These are phyloP conservation scores for Girardia tigrina DNA, from an alignment of 2,888 invertebrate genomes.

Conservation along the genomic window DNA sequence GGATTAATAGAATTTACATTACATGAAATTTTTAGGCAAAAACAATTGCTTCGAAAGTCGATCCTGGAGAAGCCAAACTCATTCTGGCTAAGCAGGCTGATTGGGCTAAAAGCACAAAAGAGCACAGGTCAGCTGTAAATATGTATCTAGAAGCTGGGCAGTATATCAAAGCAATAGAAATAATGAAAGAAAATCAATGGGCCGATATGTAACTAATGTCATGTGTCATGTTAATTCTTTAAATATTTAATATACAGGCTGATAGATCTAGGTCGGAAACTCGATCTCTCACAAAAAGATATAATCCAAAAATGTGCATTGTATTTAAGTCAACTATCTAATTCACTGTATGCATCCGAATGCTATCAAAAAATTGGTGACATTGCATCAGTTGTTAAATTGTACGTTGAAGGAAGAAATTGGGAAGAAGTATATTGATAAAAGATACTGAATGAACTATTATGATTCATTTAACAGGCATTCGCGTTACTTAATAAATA, in stretches of 20 bases:
- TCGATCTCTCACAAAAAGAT: slow-evolving; percentile 69
- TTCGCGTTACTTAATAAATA: slow-evolving; percentile 74
- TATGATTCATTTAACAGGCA: slow-evolving; percentile 52
- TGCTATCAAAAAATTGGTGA: slow-evolving; percentile 62
- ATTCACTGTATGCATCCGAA: slow-evolving; percentile 70
- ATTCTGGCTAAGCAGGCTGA: slow-evolving; percentile 81
- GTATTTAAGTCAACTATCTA: slow-evolving; percentile 56
- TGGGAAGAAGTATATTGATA: slow-evolving; percentile 65
- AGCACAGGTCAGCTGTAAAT: slow-evolving; percentile 83
- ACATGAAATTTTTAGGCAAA: slow-evolving; percentile 33
- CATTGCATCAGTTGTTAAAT: slow-evolving; percentile 51
- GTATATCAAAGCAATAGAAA: slow-evolving; percentile 70
- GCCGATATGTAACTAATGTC: slow-evolving; percentile 51
- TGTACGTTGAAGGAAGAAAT: slow-evolving; percentile 66
- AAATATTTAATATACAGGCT: slow-evolving; percentile 49
- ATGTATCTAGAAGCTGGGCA: slow-evolving; percentile 88
- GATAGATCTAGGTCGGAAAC: slow-evolving; percentile 70
- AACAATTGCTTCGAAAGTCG: slow-evolving; percentile 40
- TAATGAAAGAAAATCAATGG: slow-evolving; percentile 80
- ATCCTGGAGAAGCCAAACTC: slow-evolving; percentile 61
- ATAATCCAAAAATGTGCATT: slow-evolving; percentile 64
- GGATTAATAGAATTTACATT: no score
- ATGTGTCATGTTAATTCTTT: background rate
- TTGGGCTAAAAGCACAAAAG: slow-evolving; percentile 82
- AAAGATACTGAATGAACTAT: background rate